Evolutionary conservation across 2,797 vertebrate genomes (phyloP), one percentile per base, ranked within the genome.

Genomic region (Myotis myotis): DNA sequence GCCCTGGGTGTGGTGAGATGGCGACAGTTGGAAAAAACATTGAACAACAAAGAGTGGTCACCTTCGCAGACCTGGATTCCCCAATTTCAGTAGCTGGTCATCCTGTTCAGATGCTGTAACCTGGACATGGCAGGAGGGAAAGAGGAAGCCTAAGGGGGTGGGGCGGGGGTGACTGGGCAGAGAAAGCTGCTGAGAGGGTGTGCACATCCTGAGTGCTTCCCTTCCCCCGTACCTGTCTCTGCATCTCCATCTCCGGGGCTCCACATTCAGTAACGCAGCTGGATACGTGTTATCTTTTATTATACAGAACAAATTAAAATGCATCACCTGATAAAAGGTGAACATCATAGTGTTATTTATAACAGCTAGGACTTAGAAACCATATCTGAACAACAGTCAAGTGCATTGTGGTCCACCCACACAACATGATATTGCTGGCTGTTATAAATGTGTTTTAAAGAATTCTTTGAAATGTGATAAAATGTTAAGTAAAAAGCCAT

Each of bases 221-320:
- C 38, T 33, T 19, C 62, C 41, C 70, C 82, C 22, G 12, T 2
- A 0, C 3, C 20, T 74, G 12, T 62, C 49, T 64, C 60, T 33
- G 20, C 20, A 17, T 20, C 44, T 11, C 51, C 25, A n/a, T 10
- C 6, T 20, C 64, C 1, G 1, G 22, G 2, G 20, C 94, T 95
- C 75, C 5, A 71, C 33, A 4, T 17, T 82, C 62, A 38, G 55
- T 74, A 53, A 55, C 4, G 28, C 28, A 30, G 94, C 33, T 96
- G 96, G 82, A 86, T 96, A 80, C 36, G 1, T 92, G 72, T 86
- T 96, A 57, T 95, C 96, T 96, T 85, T 74, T n/a, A 86, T 64
- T 44, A 75, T 36, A 72, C 87, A 80, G 41, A 84, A 28, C 38
- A 62, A 90, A 60, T 28, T 74, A 17, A 87, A 93, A 81, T 68